Base-by-base conservation (phyloP, 2,888 invertebrate genomes). In the Hartigia nigra region DNA sequence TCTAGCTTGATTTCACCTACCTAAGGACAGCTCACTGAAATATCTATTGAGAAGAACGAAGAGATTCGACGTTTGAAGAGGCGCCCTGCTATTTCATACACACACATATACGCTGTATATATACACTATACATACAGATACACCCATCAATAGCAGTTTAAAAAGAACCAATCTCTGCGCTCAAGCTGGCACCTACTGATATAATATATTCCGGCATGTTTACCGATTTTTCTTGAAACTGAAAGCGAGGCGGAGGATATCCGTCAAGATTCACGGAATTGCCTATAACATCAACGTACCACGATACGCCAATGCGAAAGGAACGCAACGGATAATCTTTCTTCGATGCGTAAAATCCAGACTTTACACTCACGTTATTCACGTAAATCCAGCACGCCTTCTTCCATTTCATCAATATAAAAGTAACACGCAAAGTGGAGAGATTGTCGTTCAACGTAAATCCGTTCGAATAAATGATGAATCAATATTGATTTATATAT, bases 21-120 rank as follows among this genome's bases (percentile, higher is more conserved):
- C 81, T 78, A 81, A 82, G 79, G 80, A 84, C 79, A 80, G 75
- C 78, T 81, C 79, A 79, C 79, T 82, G 79, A 82, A 84, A 82
- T 82, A 84, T 84, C 79, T 78, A 79, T 82, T 76, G 69, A 32
- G 77, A 79, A 69, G 77, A 79, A 78, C 79, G 78, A 75, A 35
- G 77, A 77, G 80, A 82, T 80, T 82, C 79, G 80, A 79, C 79
- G 80, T 79, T 82, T 79, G 77, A 79, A 75, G 78, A 77, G 55
- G 75, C 79, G 80, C 69, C 74, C 77, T 14, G 78, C 55, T 79
- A 77, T 78, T 82, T 74, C 76, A 75, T 55, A 9, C 55, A 55
- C 23, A 55, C 23, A 55, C 23, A 23, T 23, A 55, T 55, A 23
- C n/a, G n/a, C n/a, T 9, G 9, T 35, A 35, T 35, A 2, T 55